Base-by-base conservation (phyloP, 2,113 vertebrate species). In the Morone saxatilis region DNA sequence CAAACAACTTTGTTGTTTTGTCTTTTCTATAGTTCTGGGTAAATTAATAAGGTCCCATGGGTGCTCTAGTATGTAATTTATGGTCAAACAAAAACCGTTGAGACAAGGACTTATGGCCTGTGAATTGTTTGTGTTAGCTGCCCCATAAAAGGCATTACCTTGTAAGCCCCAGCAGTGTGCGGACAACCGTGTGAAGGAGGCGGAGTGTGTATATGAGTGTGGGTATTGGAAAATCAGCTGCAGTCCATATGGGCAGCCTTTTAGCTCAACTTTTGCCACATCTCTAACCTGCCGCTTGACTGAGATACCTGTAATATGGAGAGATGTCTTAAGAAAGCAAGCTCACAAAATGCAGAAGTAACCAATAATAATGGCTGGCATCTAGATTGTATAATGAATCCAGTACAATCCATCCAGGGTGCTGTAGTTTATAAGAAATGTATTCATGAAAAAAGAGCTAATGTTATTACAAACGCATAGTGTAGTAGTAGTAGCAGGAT, bases 51-150 rank as follows among this genome's bases (percentile, higher is more conserved):
- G 91, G 80, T 90, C 96, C 87, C 95, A 63, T 13, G 83, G 92
- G 95, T 83, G 79, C 88, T 90, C 88, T 93, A 80, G 68, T 74
- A 25, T 81, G 69, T 96, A 94, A 96, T 96, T 96, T 96, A 96
- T 95, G 88, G 94, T 91, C 89, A 90, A 91, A 93, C 91, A 89
- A 92, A 93, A 94, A 95, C 92, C 90, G 78, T 92, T 91, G 94
- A 95, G 93, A 96, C 94, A 94, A 95, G 91, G 93, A 96, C 94
- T 96, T 96, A 96, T 25, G 84, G 94, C 88, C 94, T 96, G 93
- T 94, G 96, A 96, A 96, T 90, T 96, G 93, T 95, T 96, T 96
- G 95, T 94, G 94, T 95, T 95, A 91, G 78, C 94, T 90, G 91
- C 91, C 93, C 90, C 90, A 94, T 95, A 94, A 96, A 96, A 94